Base-by-base conservation (phyloP, 2,797 vertebrate species). In the Melanotaenia pygmaea region DNA sequence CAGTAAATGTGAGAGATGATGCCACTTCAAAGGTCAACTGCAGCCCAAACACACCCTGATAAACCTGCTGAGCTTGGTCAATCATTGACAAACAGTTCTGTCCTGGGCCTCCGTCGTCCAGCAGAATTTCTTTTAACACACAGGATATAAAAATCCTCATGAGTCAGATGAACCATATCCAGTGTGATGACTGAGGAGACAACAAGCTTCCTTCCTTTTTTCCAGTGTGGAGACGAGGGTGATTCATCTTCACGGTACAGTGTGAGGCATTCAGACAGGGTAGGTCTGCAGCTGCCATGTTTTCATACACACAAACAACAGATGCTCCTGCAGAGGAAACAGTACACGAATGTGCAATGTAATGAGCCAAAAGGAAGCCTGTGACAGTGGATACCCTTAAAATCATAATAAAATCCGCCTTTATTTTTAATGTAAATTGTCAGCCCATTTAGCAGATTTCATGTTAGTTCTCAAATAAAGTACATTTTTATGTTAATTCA, bases 41-140 rank as follows among this genome's bases (percentile, higher is more conserved):
- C 12, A 72, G 43, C 35, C 60, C 53, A 56, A 75, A 77, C 74
- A 71, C 76, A 54, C 74, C 72, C 80, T 40, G 87, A 85, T 82
- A 74, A 86, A 79, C 24, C 81, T 77, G 84, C 88, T 80, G 84
- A 85, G 65, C 0, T 47, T 3, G 69, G 77, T 61, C 64, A 85
- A 78, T 81, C 72, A 87, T 80, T 85, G 30, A 83, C 66, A 12
- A 7, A 50, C 47, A 1, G 47, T n/a, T 58, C n/a, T 8, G 5
- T 12, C 2, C 32, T 7, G 63, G 45, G 69, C 54, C 4, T 18
- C 20, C 1, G 8, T 22, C 68, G 28, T 26, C 57, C 70, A 54
- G 69, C 60, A 54, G 35, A 40, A 20, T 58, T 9, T 20, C 3
- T 40, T 3, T 57, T 40, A 35, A 28, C 30, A 34, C 38, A 50